A percentile compares a stretch with the other conserved stretches of the same genome.
Evolutionary conservation across 23 tunicate species (phyloP).

Genomic region (Trididemnum nubilum): DNA sequence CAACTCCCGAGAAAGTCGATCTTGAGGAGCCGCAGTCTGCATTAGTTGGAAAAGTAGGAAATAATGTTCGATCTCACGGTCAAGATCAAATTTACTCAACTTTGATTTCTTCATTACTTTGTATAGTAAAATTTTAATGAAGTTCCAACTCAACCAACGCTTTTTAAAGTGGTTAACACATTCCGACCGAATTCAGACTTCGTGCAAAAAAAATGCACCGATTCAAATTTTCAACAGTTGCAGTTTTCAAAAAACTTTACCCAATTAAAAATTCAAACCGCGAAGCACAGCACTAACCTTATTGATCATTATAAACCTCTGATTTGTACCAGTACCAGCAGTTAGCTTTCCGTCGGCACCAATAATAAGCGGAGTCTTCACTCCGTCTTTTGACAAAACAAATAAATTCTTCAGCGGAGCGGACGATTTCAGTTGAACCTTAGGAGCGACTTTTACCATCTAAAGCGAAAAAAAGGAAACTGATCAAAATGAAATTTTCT

Average conservation of each 20-base stretch:
- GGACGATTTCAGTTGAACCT: slow-evolving; percentile 46
- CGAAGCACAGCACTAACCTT: too few species aligned
- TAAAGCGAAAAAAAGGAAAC: background rate
- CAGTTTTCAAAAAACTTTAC: too few species aligned
- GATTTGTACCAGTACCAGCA: slow-evolving; percentile 28
- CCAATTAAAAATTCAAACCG: too few species aligned
- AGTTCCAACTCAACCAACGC: too few species aligned
- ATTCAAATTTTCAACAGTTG: too few species aligned
- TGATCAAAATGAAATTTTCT: background rate
- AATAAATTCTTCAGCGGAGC: slow-evolving; percentile 62
- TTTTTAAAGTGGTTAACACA: too few species aligned
- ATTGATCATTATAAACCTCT: slow-evolving; percentile 41
- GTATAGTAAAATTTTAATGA: too few species aligned
- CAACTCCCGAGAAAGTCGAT: slow-evolving; percentile 23
- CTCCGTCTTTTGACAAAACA: slow-evolving; percentile 79
- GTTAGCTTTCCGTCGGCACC: slow-evolving; percentile 71
- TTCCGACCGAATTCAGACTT: too few species aligned
- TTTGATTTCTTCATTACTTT: too few species aligned
- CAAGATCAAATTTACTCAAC: too few species aligned
- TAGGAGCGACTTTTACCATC: slow-evolving; percentile 24
- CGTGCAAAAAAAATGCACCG: too few species aligned
- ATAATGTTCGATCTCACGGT: too few species aligned
- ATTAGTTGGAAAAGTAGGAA: background rate
- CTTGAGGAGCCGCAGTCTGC: background rate
- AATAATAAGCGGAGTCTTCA: slow-evolving; percentile 68